Percentiles rank a stretch among this genome's conserved stretches.
phyloP scores from a whole-genome alignment of 2,113 vertebrate genomes.

The Chaetops frenatus region DNA sequence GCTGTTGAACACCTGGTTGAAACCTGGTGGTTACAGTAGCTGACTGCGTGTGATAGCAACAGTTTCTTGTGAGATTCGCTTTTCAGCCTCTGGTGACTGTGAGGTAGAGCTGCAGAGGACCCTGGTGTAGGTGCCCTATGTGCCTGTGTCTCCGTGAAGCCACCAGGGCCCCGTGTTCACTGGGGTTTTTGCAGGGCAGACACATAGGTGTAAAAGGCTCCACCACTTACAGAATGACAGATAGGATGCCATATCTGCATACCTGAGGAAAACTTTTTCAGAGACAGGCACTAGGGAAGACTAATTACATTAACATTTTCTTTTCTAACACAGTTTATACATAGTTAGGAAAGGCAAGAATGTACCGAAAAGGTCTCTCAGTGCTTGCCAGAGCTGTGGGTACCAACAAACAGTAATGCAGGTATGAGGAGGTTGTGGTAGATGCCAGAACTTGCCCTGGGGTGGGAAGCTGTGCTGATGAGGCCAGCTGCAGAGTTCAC shows the following conservation, averaged over 20 bases:
- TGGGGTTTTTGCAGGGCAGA: background rate
- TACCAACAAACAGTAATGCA: accelerated
- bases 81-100: background rate
- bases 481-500: background rate
- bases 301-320: background rate
- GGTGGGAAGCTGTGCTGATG: background rate
- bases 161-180: background rate
- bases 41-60: background rate
- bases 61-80: background rate
- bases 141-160: background rate
- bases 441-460: background rate
- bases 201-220: background rate
- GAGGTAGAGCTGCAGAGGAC: background rate
- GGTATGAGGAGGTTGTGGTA: background rate
- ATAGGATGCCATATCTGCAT: background rate
- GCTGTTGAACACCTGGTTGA: background rate
- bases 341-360: background rate
- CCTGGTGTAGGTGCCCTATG: background rate
- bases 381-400: background rate
- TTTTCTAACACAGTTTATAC: background rate
- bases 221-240: background rate
- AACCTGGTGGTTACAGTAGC: background rate
- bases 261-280: background rate
- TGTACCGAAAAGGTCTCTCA: background rate
- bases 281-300: background rate